Base-by-base conservation (phyloP, 2,888 invertebrate species). In the Metalampra italica region DNA sequence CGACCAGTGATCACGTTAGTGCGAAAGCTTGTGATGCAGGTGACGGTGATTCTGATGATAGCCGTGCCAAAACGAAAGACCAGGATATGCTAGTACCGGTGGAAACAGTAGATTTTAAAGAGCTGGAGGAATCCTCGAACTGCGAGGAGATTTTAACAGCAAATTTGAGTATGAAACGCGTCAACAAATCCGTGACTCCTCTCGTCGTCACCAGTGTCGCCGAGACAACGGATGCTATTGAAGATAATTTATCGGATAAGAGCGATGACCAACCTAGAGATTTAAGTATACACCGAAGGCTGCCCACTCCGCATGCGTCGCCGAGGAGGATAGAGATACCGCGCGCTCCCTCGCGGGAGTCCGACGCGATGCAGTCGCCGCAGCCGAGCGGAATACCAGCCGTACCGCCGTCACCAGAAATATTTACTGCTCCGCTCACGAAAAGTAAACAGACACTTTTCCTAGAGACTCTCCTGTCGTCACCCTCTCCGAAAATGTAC, bases 321-420 rank as follows among this genome's bases (percentile, higher is more conserved):
- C 88, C 85, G 43, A 71, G 84, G 53, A 77, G 90, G 58, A 82
- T 84, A 57, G 89, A 89, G 11, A 77, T 86, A 59, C 89, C 90
- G 42, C 82, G 94, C 51, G 93, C 93, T 7, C 91, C 92, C 7
- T 94, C 94, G 1, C 90, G 93, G 53, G 93, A 92, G 62, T 94
- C 94, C 0, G 94, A 94, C 71, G 92, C 94, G 34, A 91, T 93
- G 69, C 94, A 94, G 71, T 94, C 94, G 7, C 94, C 94, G 3
- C 93, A 93, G 62, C 93, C 93, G 3, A 94, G 93, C 59, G 94
- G 93, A 14, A 91, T 94, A 49, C 93, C 94, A 29, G 92, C 93
- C 36, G 91, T 94, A 40, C 92, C 93, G 37, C 92, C 92, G 15
- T 93, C 94, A 8, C 93, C 94, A 12, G 94, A 94, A 75, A 89